phyloP scores from a whole-genome alignment of 2,888 invertebrate genomes.

The Geophilus truncorum region DNA sequence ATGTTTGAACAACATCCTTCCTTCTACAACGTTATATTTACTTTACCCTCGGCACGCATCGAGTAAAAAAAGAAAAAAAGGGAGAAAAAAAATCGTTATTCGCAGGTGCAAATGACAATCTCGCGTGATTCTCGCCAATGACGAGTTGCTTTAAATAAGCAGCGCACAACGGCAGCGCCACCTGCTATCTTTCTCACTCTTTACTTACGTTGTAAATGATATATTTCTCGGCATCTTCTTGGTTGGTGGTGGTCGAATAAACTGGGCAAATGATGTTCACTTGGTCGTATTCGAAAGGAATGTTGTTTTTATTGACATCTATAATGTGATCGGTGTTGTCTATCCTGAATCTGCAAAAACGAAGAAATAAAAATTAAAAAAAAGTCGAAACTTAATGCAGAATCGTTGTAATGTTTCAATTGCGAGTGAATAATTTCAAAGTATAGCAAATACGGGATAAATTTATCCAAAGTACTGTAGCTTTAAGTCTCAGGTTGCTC shows the following conservation, averaged over 20 bases:
- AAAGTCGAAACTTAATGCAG: conserved; percentile 38
- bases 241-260: conserved; percentile 72
- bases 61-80: not conserved
- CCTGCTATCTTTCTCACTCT: not conserved
- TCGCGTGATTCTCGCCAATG: conserved; percentile 6
- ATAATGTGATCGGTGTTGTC: conserved; percentile 97
- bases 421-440: too few relatives aligned
- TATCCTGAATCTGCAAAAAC: conserved; percentile 74
- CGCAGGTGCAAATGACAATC: conserved; percentile 7
- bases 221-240: conserved; percentile 87
- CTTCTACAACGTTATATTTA: not conserved
- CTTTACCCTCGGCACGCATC: not conserved
- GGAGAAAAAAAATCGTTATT: not conserved
- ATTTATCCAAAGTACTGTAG: too few relatives aligned
- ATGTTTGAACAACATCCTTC: conserved; percentile 4
- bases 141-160: not conserved
- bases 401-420: too few relatives aligned
- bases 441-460: too few relatives aligned
- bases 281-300: conserved; percentile 90
- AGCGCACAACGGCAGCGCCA: not conserved
- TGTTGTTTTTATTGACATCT: conserved; percentile 89
- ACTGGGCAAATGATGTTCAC: conserved; percentile 93
- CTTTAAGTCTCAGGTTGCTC: too few relatives aligned
- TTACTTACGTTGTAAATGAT: conserved; percentile 82
- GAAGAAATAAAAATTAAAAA: conserved; percentile 27